phyloP scores from a whole-genome alignment of 2,113 vertebrate species.

The Orcinus orca region DNA sequence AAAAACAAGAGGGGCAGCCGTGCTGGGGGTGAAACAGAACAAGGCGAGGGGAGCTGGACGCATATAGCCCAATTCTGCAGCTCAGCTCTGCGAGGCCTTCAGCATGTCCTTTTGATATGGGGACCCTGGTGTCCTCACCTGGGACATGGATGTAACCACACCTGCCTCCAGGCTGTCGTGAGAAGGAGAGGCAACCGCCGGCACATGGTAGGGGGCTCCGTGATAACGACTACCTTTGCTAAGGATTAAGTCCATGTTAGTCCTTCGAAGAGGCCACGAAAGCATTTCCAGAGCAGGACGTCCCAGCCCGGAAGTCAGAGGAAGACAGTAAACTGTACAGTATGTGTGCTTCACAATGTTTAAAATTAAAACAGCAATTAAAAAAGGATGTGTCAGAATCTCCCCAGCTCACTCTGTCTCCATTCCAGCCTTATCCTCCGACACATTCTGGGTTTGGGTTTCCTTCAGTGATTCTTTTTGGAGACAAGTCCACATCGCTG shows the following conservation, averaged over 20 bases:
- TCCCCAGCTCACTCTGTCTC: neutral
- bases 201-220: accelerated
- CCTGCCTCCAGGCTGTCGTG: accelerated
- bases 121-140: neutral
- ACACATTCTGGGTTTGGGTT: neutral
- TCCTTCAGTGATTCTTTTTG: neutral
- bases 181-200: accelerated
- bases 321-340: accelerated
- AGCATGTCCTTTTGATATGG: accelerated
- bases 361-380: neutral
- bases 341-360: neutral
- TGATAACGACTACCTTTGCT: neutral
- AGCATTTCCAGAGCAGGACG: accelerated
- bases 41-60: neutral
- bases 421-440: neutral
- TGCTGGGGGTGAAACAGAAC: neutral
- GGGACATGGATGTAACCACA: accelerated
- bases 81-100: neutral
- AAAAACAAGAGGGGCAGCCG: neutral
- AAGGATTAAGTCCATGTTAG: accelerated
- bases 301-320: neutral
- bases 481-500: neutral
- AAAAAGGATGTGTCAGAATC: neutral
- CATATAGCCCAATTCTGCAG: accelerated
- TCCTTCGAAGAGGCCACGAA: accelerated